Conservation (phyloP, 2,888 invertebrate genomes). For the Anthophora plumipes region DNA sequence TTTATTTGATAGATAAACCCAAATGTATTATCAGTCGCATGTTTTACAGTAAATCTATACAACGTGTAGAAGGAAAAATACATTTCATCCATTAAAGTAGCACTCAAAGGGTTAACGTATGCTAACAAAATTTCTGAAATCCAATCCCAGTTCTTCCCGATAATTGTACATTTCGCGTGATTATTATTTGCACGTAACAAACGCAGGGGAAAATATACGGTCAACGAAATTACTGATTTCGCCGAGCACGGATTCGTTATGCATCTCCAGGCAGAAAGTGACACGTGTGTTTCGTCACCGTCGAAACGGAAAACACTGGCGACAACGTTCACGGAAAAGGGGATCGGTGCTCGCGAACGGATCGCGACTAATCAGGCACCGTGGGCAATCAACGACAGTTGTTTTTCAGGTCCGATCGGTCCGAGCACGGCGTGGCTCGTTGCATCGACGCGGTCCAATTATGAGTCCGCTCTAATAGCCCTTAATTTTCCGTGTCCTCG, state of each 20-base stretch:
- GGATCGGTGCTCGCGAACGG: neutral
- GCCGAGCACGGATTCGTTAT: neutral
- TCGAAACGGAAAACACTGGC: slow-evolving; percentile 13
- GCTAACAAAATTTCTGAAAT: no score
- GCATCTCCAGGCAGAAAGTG: neutral
- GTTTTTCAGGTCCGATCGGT: slow-evolving; percentile 54
- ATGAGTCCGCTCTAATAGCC: slow-evolving; percentile 63
- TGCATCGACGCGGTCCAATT: slow-evolving; percentile 66
- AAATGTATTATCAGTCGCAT: no score
- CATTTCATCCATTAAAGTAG: no score
- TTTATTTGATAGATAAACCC: no score
- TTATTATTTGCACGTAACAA: no score
- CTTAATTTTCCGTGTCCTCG: slow-evolving; percentile 63
- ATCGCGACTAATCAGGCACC: slow-evolving; percentile 21
- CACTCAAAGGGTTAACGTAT: no score
- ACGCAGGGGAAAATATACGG: no score
- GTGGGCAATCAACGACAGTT: slow-evolving; percentile 50
- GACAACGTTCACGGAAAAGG: neutral
- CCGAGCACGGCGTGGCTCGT: slow-evolving; percentile 14
- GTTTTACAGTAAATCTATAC: no score
- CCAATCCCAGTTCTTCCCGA: no score
- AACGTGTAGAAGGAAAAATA: no score
- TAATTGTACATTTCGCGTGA: no score
- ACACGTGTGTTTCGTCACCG: slow-evolving; percentile 5
- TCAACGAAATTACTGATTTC: neutral